phyloP scores from a whole-genome alignment of 2,888 invertebrate species.

The Sinohyriopsis cumingii region DNA sequence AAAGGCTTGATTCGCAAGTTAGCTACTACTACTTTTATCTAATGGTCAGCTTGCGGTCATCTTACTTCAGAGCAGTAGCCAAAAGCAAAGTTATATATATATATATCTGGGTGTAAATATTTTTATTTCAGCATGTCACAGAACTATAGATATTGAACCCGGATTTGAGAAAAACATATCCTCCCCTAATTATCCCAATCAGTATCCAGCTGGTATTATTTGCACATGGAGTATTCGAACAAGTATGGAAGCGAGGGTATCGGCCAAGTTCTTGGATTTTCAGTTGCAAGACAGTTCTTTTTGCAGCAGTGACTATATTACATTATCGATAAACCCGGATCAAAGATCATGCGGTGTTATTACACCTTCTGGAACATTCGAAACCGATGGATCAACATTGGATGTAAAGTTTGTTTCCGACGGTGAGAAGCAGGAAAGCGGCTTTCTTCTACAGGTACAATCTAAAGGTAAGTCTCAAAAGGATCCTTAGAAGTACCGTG shows the following conservation, averaged over 20 bases:
- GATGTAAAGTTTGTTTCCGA: slow-evolving; percentile 24
- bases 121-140: not conserved
- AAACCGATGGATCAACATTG: slow-evolving; percentile 4
- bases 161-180: slow-evolving; percentile 14
- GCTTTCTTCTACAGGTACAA: slow-evolving; percentile 13
- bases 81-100: no score
- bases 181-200: slow-evolving; percentile 21
- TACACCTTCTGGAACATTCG: slow-evolving; percentile 2
- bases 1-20: no score
- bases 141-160: not conserved
- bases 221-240: slow-evolving; percentile 19
- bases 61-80: no score
- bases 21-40: no score
- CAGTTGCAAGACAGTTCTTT: slow-evolving; percentile 19
- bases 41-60: no score
- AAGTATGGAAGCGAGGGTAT: slow-evolving; percentile 9
- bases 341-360: slow-evolving; percentile 12
- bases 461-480: slow-evolving; percentile 11
- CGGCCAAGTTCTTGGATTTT: slow-evolving; percentile 19
- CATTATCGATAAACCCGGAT: slow-evolving; percentile 11
- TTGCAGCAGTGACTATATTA: slow-evolving; percentile 25
- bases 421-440: slow-evolving; percentile 10
- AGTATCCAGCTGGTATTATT: slow-evolving; percentile 22
- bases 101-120: no score
- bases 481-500: no score